phyloP scores from a whole-genome alignment of 2,797 vertebrate species.

The Cyclopterus lumpus region DNA sequence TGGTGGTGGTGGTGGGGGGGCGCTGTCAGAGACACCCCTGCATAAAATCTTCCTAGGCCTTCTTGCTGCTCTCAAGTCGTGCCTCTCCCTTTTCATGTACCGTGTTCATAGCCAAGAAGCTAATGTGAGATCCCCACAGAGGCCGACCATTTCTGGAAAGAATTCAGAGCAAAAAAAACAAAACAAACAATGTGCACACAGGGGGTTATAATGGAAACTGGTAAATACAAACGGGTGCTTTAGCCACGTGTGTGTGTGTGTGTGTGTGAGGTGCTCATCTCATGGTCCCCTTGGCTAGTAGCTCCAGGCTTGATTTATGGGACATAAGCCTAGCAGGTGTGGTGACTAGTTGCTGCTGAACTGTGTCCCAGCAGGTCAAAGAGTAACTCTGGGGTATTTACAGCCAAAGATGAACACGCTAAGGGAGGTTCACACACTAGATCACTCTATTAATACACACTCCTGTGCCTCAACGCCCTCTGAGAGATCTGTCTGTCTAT shows the following conservation, averaged over 20 bases:
- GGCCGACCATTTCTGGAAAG: conserved; percentile 18
- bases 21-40: conserved; percentile 63
- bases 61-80: conserved; percentile 51
- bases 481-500: not conserved
- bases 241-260: not conserved
- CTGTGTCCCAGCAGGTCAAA: conserved; percentile 78
- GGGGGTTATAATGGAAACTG: conserved; percentile 3
- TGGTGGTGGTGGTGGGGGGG: not conserved
- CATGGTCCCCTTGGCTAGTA: conserved; percentile 4
- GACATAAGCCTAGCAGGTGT: conserved; percentile 79
- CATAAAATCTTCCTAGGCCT: conserved; percentile 67
- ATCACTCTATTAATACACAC: conserved; percentile 73
- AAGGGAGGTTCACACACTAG: conserved; percentile 41
- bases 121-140: conserved; percentile 51
- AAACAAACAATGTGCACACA: conserved; percentile 12
- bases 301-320: conserved; percentile 38
- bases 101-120: conserved; percentile 61
- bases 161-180: conserved; percentile 14
- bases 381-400: conserved; percentile 84
- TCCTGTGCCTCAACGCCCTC: conserved; percentile 33
- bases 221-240: conserved; percentile 12
- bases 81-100: conserved; percentile 61
- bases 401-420: conserved; percentile 67
- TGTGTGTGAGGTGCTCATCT: conserved; percentile 30
- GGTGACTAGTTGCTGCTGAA: conserved; percentile 65